Percentiles rank a stretch among this genome's conserved stretches.
Conservation (phyloP, 2,113 vertebrate species). For the Setophaga coronata region DNA sequence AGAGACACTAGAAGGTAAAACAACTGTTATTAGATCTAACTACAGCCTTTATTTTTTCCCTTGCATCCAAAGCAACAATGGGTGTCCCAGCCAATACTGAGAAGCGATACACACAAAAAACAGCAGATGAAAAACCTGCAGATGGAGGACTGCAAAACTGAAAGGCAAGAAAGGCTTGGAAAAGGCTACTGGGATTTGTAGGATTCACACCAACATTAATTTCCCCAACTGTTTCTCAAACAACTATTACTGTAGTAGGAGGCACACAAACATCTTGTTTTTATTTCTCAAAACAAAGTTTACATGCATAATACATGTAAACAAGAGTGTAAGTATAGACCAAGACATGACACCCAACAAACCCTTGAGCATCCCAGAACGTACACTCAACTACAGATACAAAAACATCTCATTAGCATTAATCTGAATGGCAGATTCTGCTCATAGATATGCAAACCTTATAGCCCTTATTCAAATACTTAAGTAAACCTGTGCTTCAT, state of each 20-base stretch:
- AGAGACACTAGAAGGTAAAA: slow-evolving; percentile 67
- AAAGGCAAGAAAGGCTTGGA: background rate
- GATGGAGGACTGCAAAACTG: background rate
- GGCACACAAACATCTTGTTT: background rate
- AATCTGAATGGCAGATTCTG: background rate
- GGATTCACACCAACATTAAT: background rate
- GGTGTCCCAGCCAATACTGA: background rate
- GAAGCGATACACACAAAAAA: background rate
- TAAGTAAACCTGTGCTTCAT: background rate
- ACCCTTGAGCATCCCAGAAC: background rate
- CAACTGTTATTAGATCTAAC: background rate
- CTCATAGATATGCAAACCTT: background rate
- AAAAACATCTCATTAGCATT: background rate
- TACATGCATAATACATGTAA: background rate
- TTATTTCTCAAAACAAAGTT: background rate
- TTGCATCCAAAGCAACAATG: background rate
- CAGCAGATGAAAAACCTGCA: background rate
- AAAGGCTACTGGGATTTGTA: background rate
- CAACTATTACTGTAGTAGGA: background rate
- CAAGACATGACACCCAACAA: background rate
- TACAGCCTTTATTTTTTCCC: background rate
- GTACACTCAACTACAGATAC: background rate
- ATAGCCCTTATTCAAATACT: background rate
- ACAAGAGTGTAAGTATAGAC: background rate
- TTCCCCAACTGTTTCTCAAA: background rate